These are phyloP conservation scores for Mastacembelus armatus DNA, from an alignment of 2,797 vertebrate genomes.

Conservation along the genomic window DNA sequence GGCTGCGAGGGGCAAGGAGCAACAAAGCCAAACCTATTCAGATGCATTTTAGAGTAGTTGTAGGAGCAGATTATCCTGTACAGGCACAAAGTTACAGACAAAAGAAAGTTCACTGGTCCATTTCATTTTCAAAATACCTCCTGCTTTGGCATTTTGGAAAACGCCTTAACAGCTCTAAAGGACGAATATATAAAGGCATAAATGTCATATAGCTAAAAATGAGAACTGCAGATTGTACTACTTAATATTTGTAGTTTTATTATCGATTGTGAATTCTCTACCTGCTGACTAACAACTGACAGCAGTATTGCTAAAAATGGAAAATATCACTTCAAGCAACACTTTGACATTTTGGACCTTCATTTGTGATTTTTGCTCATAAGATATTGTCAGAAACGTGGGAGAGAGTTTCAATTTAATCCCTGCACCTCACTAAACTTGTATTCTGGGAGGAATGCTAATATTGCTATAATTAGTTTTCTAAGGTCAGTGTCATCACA, in stretches of 20 bases:
- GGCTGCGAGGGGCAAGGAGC: neutral
- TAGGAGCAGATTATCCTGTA: neutral
- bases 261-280: neutral
- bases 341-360: constrained; percentile 11
- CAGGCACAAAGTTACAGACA: too few relatives aligned
- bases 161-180: too few relatives aligned
- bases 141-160: too few relatives aligned
- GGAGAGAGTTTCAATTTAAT: neutral
- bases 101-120: neutral
- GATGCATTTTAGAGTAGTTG: neutral
- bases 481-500: constrained; percentile 6
- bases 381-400: constrained; percentile 5
- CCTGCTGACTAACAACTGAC: constrained; percentile 11
- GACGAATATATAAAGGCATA: constrained; percentile 5
- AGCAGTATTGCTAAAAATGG: constrained; percentile 1
- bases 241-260: constrained; percentile 15
- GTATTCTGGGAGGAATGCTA: constrained; percentile 11
- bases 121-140: neutral
- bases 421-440: constrained; percentile 4
- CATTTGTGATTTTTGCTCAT: constrained; percentile 1
- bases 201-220: constrained; percentile 1
- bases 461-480: neutral
- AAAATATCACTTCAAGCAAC: constrained; percentile 4
- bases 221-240: constrained; percentile 22
- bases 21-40: neutral